A percentile compares a stretch with the other conserved stretches of the same genome.
phyloP scores from a whole-genome alignment of 2,888 invertebrate species.

The Pocota personata region DNA sequence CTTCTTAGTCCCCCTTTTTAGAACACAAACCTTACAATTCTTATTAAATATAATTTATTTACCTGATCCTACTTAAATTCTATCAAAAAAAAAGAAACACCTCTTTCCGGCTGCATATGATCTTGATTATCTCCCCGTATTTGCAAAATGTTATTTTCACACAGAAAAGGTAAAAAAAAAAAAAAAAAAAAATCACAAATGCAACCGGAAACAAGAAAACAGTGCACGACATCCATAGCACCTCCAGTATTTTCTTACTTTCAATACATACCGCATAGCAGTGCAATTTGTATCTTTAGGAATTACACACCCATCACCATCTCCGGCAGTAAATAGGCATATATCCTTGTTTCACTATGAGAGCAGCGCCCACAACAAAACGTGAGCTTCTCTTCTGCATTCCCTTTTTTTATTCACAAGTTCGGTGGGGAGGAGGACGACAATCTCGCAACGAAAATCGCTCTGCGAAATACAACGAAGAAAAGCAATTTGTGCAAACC shows the following conservation, averaged over 20 bases:
- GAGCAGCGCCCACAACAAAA: background rate
- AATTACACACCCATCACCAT: background rate
- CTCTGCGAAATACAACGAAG: background rate
- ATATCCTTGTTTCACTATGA: background rate
- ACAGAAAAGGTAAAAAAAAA: background rate
- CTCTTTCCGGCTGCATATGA: background rate
- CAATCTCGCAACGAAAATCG: background rate
- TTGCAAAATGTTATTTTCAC: background rate
- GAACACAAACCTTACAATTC: slow-evolving; percentile 26
- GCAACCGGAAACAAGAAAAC: slow-evolving; percentile 9
- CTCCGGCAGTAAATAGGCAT: background rate
- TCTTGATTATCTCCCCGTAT: background rate
- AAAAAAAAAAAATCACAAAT: background rate
- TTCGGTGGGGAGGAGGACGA: background rate
- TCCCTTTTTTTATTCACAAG: background rate
- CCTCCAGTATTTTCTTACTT: slow-evolving; percentile 1
- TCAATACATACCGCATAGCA: background rate
- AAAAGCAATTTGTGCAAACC: background rate
- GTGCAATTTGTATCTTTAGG: background rate
- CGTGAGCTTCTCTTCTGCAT: too few species aligned
- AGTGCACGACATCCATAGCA: background rate
- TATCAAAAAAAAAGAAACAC: background rate
- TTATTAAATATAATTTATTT: slow-evolving; percentile 57
- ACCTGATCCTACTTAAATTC: slow-evolving; percentile 47
- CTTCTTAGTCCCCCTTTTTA: background rate